phyloP scores from a whole-genome alignment of 2,113 vertebrate species.

The Strix aluco region DNA sequence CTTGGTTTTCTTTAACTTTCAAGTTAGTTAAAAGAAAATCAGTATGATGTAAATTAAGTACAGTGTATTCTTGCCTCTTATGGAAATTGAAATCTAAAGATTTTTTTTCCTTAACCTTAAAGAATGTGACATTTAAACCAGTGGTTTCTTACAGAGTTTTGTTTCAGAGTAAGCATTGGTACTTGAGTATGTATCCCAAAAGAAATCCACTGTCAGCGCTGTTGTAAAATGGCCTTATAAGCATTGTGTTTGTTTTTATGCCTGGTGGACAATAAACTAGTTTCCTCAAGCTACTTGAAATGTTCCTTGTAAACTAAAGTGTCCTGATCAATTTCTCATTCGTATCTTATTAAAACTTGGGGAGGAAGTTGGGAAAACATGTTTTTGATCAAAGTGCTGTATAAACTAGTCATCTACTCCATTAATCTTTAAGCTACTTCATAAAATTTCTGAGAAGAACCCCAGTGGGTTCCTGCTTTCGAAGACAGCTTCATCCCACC shows the following conservation, averaged over 20 bases:
- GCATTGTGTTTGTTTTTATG: neutral
- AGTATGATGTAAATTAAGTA: neutral
- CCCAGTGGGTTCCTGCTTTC: neutral
- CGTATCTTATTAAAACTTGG: neutral
- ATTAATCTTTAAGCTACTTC: conserved; percentile 3
- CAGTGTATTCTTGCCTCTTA: neutral
- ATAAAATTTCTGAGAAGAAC: neutral
- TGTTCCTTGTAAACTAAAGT: conserved; percentile 18
- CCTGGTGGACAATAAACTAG: conserved; percentile 11
- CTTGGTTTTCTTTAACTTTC: neutral
- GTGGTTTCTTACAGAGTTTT: neutral
- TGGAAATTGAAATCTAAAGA: neutral
- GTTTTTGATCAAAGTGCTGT: neutral
- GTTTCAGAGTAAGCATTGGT: neutral
- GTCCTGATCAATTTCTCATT: conserved; percentile 6
- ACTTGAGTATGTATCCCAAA: neutral
- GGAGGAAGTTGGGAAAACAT: neutral
- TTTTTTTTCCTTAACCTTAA: neutral
- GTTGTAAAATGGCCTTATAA: neutral
- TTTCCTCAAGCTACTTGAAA: conserved; percentile 24
- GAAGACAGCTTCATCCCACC: neutral
- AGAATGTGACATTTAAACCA: neutral
- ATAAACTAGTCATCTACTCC: neutral
- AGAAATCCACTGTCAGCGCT: neutral
- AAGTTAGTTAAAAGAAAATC: neutral